These are phyloP conservation scores for Macrosiphum euphorbiae DNA, from an alignment of 2,888 invertebrate species.

Conservation along the genomic window DNA sequence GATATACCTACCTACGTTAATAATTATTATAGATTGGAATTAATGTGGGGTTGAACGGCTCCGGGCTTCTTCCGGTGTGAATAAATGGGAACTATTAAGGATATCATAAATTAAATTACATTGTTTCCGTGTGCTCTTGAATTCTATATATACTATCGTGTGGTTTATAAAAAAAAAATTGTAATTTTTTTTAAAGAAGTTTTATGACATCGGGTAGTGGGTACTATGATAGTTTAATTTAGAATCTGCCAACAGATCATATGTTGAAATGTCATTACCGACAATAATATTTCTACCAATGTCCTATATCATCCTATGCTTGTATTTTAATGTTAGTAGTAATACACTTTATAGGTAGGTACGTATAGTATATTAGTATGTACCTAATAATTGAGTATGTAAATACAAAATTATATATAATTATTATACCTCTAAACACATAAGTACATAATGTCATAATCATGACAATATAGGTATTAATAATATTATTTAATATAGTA, in stretches of 20 bases:
- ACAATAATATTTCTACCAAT: neutral
- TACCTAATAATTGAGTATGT: neutral
- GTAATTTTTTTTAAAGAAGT: neutral
- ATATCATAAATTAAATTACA: slow-evolving; percentile 33
- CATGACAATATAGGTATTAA: neutral
- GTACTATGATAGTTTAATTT: neutral
- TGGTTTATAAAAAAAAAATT: neutral
- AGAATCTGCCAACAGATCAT: neutral
- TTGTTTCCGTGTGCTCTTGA: neutral
- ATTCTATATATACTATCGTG: neutral
- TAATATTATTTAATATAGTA: neutral
- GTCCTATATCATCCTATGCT: neutral
- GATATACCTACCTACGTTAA: slow-evolving; percentile 38
- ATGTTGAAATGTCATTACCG: neutral
- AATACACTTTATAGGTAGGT: neutral
- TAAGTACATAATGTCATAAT: neutral
- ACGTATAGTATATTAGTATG: neutral
- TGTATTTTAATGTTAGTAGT: neutral
- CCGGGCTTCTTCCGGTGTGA: slow-evolving; percentile 50
- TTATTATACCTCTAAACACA: neutral
- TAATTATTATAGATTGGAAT: slow-evolving; percentile 39
- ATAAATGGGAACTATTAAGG: slow-evolving; percentile 18
- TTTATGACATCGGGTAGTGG: neutral
- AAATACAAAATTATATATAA: neutral
- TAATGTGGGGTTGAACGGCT: slow-evolving; percentile 20